Base-by-base conservation (phyloP, 2,113 vertebrate species). In the Thamnaconus septentrionalis region DNA sequence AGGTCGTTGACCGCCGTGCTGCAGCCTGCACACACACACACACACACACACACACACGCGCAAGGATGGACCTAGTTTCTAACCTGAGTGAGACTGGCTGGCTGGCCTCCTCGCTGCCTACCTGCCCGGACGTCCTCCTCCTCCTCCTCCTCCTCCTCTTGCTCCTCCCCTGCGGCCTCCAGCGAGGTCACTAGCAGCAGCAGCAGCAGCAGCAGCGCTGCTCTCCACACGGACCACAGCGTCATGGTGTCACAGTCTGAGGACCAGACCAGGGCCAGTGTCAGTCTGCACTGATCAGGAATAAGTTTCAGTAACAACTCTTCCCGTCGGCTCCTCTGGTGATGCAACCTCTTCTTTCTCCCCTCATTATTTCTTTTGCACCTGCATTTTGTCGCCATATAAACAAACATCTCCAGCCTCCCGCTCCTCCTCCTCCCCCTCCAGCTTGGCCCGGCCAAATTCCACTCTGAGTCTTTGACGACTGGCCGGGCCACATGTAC, bases 1-100 rank as follows among this genome's bases (percentile, higher is more conserved):
- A 94, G 81, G 80, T 94, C 92, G 76, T 94, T 94, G 3, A 90
- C 88, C 4, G 91, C 91, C 31, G 93, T 94, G 74, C 92, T 90
- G 83, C 93, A 94, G 77, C 93, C 93, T 94, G 3, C 3, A 60
- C 50, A 12, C 42, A 64, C 49, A 50, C 50, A 65, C 42, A 59
- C 4, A 7, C 41, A 63, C 6, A 41, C 18, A 5, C 5, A 6
- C 42, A 54, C 5, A 55, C 4, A 39, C 9, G 53, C 10, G 1
- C 5, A 49, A 4, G n/a, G 3, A 9, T 40, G 3, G 7, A 3
- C 6, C 18, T 8, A 40, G 4, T 54, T 8, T 39, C 7, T 7
- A 54, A 31, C 18, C 18, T 31, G 18, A 31, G 18, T 31, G 18
- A 31, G 18, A 31, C 18, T 31, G 18, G 18, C 18, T 31, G 5